Percentiles rank a stretch among this genome's conserved stretches.
Evolutionary conservation across 2,888 invertebrate genomes (phyloP).

Genomic region (Ecdyonurus torrentis): DNA sequence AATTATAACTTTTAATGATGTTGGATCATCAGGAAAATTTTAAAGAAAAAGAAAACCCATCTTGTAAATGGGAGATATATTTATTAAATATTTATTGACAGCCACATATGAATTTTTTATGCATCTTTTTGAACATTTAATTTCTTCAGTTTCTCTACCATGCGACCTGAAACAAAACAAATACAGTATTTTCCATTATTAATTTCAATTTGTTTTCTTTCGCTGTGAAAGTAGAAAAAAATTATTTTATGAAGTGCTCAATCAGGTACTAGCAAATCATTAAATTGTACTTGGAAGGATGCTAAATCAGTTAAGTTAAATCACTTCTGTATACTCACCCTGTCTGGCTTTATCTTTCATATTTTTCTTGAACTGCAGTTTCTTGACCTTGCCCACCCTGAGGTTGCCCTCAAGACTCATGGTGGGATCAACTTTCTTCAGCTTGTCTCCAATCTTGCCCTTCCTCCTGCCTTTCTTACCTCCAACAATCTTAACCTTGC

Average conservation of each 20-base stretch:
- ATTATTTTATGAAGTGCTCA: not conserved
- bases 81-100: too few relatives aligned
- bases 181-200: too few relatives aligned
- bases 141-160: not conserved
- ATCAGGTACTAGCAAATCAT: too few relatives aligned
- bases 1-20: too few relatives aligned
- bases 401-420: constrained; percentile 54
- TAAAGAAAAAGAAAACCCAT: too few relatives aligned
- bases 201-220: not conserved
- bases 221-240: too few relatives aligned
- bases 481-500: not conserved
- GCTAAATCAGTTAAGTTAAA: not conserved
- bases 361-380: constrained; percentile 47
- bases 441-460: constrained; percentile 24
- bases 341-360: constrained; percentile 37
- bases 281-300: not conserved
- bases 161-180: not conserved
- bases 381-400: constrained; percentile 38
- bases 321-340: constrained; percentile 16
- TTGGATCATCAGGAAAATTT: too few relatives aligned
- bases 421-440: constrained; percentile 41
- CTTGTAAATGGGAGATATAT: too few relatives aligned
- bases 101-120: not conserved
- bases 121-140: not conserved
- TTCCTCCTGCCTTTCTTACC: constrained; percentile 20